Conservation (phyloP, 2,113 vertebrate species). For the Actinemys pallida region DNA sequence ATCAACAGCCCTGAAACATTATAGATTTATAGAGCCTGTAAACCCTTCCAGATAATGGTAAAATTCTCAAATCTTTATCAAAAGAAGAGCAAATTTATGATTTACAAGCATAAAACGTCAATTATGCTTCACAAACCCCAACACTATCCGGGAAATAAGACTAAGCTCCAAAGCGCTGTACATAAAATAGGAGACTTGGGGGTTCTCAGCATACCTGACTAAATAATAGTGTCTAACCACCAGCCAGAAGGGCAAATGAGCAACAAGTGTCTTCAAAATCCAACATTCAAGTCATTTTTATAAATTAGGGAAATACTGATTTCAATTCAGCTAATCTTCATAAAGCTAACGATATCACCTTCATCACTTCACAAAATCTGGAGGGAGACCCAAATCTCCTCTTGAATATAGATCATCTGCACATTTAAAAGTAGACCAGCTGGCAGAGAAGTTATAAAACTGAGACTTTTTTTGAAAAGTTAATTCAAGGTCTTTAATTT, state of each 20-base stretch:
- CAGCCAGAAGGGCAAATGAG: neutral
- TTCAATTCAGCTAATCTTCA: neutral
- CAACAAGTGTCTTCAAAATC: neutral
- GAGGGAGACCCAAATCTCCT: neutral
- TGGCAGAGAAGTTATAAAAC: neutral
- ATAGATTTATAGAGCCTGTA: neutral
- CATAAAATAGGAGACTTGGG: neutral
- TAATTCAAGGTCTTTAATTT: neutral
- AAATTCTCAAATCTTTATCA: neutral
- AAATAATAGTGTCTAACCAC: neutral
- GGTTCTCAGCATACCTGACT: neutral
- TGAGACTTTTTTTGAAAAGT: neutral
- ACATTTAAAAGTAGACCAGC: neutral
- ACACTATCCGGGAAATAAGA: neutral
- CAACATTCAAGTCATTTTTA: neutral
- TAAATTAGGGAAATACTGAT: neutral
- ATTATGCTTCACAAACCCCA: neutral
- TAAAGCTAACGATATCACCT: neutral
- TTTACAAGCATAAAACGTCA: neutral
- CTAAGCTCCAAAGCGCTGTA: neutral
- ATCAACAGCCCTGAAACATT: neutral
- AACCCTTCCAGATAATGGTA: neutral
- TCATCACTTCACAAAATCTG: conserved; percentile 14
- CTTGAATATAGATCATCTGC: neutral
- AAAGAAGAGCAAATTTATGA: neutral